Percentiles rank a stretch among this genome's conserved stretches.
These are phyloP conservation scores for Gymnopithys bicolor DNA, from an alignment of 2,797 vertebrate species.

Conservation along the genomic window DNA sequence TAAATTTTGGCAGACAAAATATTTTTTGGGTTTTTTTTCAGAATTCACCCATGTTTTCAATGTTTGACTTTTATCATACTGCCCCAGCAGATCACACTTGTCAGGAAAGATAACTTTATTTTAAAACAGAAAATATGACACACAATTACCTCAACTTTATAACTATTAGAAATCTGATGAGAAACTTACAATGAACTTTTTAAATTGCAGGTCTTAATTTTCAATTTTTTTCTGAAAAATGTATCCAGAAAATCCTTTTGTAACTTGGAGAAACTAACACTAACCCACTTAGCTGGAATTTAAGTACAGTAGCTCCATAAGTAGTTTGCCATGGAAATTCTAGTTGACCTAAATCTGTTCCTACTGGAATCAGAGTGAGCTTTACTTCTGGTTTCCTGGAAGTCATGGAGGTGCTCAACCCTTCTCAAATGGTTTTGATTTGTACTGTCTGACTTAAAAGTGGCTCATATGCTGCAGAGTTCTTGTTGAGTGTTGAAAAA, in stretches of 20 bases:
- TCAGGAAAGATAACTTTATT: neutral
- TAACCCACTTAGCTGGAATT: neutral
- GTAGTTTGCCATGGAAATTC: neutral
- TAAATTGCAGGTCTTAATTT: neutral
- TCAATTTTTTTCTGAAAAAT: neutral
- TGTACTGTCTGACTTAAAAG: neutral
- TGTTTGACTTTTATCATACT: neutral
- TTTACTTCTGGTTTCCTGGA: neutral
- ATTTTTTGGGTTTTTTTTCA: neutral
- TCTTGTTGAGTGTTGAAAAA: neutral
- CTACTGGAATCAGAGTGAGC: neutral
- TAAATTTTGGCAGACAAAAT: neutral
- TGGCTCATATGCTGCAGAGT: neutral
- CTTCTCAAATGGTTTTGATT: neutral
- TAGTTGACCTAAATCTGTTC: neutral
- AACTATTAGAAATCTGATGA: neutral
- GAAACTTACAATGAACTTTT: neutral
- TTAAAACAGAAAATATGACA: neutral
- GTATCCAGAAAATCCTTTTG: neutral
- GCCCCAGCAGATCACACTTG: neutral
- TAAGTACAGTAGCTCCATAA: neutral
- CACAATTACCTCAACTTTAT: neutral
- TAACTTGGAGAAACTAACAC: neutral
- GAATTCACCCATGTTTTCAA: neutral
- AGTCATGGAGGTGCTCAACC: neutral